Base-by-base conservation (phyloP, 1,140 invertebrate genomes). In the Drosophila santomea region DNA sequence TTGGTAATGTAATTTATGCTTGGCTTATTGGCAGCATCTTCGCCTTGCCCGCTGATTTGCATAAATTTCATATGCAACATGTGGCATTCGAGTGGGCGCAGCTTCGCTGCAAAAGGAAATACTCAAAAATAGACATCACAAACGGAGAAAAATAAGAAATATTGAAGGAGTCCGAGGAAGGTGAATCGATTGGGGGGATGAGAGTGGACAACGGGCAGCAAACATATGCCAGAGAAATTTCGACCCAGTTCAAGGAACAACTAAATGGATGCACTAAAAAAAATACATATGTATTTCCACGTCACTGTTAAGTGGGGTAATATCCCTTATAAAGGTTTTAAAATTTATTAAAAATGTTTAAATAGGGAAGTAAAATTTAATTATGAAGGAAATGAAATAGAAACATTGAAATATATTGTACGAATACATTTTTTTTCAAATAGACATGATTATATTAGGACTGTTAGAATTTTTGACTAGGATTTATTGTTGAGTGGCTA, bases 31-130 rank as follows among this genome's bases (percentile, higher is more conserved):
- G 81, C 81, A 86, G 81, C 80, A 76, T 74, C 68, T 83, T 63
- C 80, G 75, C 57, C 64, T 54, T 23, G 58, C 32, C 11, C 57
- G 36, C 54, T 61, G 83, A 88, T 88, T 88, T 88, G 84, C 84
- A 88, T 88, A 78, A 74, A 90, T 88, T 88, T 84, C 73, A 88
- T 88, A 88, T 88, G 85, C 84, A 88, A 89, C 84, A 89, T 89
- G 80, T 75, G 64, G 78, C 78, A 44, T 48, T 58, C 64, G 72
- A 83, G 83, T 88, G 83, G 83, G 83, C 82, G 82, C 77, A 82
- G 60, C 71, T 54, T 45, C 59, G 59, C 83, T 61, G 59, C 64
- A 72, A 75, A 78, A 63, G 56, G 57, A 67, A 66, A 56, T 69
- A 81, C 72, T 76, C 75, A 78, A 67, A 80, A 89, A 88, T 88